These are phyloP conservation scores for Eonycteris spelaea DNA, from an alignment of 2,113 vertebrate species.

Conservation along the genomic window DNA sequence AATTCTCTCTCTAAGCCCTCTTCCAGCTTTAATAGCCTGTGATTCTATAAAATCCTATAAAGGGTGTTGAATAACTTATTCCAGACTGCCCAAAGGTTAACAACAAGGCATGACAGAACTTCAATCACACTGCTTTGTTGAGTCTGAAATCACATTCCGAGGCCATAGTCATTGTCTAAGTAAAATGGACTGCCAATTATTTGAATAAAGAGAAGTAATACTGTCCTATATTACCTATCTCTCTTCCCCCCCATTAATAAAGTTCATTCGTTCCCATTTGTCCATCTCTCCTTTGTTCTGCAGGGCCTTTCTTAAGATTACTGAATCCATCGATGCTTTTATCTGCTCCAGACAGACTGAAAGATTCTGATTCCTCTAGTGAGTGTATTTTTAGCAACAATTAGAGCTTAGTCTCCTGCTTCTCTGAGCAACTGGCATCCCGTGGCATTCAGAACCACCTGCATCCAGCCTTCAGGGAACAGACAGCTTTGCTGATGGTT, in stretches of 20 bases:
- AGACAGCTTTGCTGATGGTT: conserved; percentile 27
- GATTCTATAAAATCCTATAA: not conserved
- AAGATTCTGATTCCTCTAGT: not conserved
- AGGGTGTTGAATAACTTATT: not conserved
- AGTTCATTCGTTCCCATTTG: not conserved
- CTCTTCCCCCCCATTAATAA: not conserved
- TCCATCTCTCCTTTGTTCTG: conserved; percentile 19
- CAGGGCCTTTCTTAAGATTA: not conserved
- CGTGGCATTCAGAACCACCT: conserved; percentile 34
- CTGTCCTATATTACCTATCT: not conserved
- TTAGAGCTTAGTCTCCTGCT: conserved; percentile 35
- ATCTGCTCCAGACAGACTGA: not conserved
- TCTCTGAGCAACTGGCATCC: conserved; percentile 24
- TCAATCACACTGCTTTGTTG: conserved; percentile 13
- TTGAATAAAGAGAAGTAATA: conserved; percentile 17
- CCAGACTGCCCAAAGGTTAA: not conserved
- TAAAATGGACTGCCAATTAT: conserved; percentile 16
- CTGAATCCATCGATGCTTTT: conserved; percentile 20
- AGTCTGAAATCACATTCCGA: conserved; percentile 47
- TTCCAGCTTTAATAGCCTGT: not conserved
- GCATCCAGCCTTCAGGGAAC: conserved; percentile 40
- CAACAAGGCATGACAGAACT: not conserved
- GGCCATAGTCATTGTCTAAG: not conserved
- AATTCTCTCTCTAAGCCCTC: not conserved
- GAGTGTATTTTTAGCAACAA: conserved; percentile 57